Percentiles rank a stretch among this genome's conserved stretches.
Evolutionary conservation across 1,140 invertebrate genomes (phyloP).

Genomic region (Wiebesia pumilae): DNA sequence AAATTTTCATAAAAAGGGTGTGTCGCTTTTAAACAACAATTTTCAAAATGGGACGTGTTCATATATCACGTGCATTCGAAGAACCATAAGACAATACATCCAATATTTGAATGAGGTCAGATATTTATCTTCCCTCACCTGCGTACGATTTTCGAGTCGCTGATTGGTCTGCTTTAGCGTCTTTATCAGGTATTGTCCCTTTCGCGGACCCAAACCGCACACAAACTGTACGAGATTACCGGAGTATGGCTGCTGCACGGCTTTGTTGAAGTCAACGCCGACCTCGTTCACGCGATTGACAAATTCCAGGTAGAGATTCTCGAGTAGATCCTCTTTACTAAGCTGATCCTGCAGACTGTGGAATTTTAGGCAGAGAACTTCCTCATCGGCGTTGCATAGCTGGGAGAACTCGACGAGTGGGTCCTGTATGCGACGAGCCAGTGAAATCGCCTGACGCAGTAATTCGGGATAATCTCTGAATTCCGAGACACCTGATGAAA

Average conservation of each 20-base stretch:
- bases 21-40: background rate
- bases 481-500: slow-evolving; percentile 77
- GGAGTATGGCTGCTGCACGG: slow-evolving; percentile 90
- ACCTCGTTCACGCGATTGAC: slow-evolving; percentile 97
- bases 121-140: slow-evolving; percentile 15
- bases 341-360: slow-evolving; percentile 86
- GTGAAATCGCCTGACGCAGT: slow-evolving; percentile 91
- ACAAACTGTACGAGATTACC: slow-evolving; percentile 97
- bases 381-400: slow-evolving; percentile 95
- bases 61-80: background rate
- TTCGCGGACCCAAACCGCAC: slow-evolving; percentile 96
- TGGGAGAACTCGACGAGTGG: slow-evolving; percentile 97
- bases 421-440: slow-evolving; percentile 95
- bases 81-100: background rate
- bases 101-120: background rate
- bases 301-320: slow-evolving; percentile 92
- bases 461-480: slow-evolving; percentile 94
- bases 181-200: slow-evolving; percentile 92
- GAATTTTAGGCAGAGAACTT: slow-evolving; percentile 95
- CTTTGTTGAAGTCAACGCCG: slow-evolving; percentile 97
- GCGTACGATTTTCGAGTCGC: slow-evolving; percentile 94
- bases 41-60: background rate
- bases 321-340: slow-evolving; percentile 88
- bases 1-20: background rate
- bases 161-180: slow-evolving; percentile 95